These are phyloP conservation scores for Synanthedon formicaeformis DNA, from an alignment of 2,888 invertebrate genomes.

Conservation along the genomic window DNA sequence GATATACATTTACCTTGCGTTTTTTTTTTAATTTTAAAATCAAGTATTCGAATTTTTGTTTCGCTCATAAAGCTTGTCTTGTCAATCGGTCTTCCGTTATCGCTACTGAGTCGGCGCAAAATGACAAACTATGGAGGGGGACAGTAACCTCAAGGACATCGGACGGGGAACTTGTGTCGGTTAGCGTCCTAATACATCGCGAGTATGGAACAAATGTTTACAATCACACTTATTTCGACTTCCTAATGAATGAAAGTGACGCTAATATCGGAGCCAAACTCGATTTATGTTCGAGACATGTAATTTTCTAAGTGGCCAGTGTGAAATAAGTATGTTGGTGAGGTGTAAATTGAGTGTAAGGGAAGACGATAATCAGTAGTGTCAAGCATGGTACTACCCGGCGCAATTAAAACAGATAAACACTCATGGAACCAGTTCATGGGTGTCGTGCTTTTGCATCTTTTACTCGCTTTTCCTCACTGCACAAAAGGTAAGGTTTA, in stretches of 20 bases:
- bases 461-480: constrained; percentile 42
- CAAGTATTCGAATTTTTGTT: no score
- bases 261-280: neutral
- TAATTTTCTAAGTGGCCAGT: neutral
- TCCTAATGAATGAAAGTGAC: neutral
- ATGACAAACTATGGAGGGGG: constrained; percentile 52
- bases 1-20: no score
- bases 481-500: constrained; percentile 40
- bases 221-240: constrained; percentile 1
- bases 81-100: constrained; percentile 1
- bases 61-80: neutral
- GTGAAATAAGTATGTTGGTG: neutral
- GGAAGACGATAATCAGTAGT: constrained; percentile 34
- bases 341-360: constrained; percentile 2
- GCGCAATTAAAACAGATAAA: constrained; percentile 55
- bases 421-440: constrained; percentile 53
- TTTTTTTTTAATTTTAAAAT: no score
- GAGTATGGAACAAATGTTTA: constrained; percentile 35
- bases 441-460: constrained; percentile 49
- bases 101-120: constrained; percentile 65
- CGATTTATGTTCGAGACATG: neutral
- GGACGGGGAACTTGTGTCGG: constrained; percentile 52
- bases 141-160: constrained; percentile 52
- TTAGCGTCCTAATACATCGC: constrained; percentile 40
- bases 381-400: constrained; percentile 53